Conservation (phyloP, 2,797 vertebrate genomes). For the Myioborus melanocephalus region DNA sequence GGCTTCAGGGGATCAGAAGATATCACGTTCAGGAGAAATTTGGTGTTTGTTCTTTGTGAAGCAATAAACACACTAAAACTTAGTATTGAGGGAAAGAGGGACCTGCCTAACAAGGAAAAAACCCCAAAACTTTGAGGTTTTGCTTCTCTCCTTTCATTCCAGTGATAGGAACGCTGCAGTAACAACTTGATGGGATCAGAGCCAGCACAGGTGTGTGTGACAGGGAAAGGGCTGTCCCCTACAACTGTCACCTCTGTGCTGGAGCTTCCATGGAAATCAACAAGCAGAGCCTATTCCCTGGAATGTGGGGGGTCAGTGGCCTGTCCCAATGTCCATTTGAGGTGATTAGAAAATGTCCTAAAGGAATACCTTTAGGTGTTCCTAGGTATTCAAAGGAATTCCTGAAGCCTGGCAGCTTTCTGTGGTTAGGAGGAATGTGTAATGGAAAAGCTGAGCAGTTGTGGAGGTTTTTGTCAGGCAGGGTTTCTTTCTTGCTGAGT, state of each 20-base stretch:
- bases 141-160: not conserved
- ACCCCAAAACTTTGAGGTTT: not conserved
- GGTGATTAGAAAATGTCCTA: not conserved
- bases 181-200: not conserved
- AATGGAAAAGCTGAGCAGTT: not conserved
- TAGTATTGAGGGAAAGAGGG: not conserved
- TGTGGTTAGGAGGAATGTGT: not conserved
- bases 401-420: not conserved
- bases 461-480: not conserved
- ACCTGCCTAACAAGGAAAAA: not conserved
- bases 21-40: not conserved
- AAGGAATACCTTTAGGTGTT: not conserved
- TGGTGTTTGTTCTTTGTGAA: not conserved
- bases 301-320: accelerated
- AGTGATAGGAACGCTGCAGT: not conserved
- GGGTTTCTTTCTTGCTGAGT: not conserved
- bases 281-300: not conserved
- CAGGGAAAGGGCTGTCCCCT: not conserved
- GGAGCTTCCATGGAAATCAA: not conserved
- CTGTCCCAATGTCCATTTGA: not conserved
- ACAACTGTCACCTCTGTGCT: not conserved
- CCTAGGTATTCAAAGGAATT: not conserved
- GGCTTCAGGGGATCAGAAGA: not conserved
- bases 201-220: too few relatives aligned
- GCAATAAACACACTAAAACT: not conserved